Evolutionary conservation across 2,113 vertebrate species (phyloP).

Genomic region (Verasper variegatus): DNA sequence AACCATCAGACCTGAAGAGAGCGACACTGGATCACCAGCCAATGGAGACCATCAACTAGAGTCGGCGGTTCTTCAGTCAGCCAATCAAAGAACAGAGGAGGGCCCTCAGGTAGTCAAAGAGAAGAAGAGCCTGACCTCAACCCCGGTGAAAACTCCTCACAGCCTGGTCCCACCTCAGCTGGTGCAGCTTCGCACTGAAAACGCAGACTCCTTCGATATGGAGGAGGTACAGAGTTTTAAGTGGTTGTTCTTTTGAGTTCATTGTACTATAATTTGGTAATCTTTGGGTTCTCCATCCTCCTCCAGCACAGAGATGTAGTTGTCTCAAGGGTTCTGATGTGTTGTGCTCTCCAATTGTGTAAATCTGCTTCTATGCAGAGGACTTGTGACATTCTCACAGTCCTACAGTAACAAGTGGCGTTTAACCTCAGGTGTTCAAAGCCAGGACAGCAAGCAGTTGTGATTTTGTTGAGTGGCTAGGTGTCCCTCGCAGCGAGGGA

Average conservation of each 20-base stretch:
- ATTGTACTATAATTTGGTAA: not conserved
- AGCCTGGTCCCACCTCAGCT: constrained; percentile 77
- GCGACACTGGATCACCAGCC: not conserved
- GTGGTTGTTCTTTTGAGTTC: too few relatives aligned
- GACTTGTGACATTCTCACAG: too few relatives aligned
- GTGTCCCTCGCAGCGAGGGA: too few relatives aligned
- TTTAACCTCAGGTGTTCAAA: too few relatives aligned
- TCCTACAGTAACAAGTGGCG: too few relatives aligned
- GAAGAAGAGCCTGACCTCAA: constrained; percentile 55
- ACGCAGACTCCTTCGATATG: constrained; percentile 95
- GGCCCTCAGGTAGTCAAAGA: constrained; percentile 11
- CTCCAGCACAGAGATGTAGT: too few relatives aligned
- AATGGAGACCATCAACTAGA: constrained; percentile 6
- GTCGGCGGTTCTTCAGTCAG: constrained; percentile 50
- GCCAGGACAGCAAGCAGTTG: too few relatives aligned
- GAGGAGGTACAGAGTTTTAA: constrained; percentile 88
- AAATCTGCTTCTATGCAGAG: not conserved
- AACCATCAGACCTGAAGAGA: constrained; percentile 41
- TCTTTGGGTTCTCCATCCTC: not conserved
- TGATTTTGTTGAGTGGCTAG: too few relatives aligned
- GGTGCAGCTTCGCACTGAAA: constrained; percentile 83
- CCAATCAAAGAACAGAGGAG: constrained; percentile 54
- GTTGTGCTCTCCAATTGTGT: not conserved
- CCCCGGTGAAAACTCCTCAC: constrained; percentile 71
- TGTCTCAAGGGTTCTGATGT: too few relatives aligned